These are phyloP conservation scores for Rana temporaria DNA, from an alignment of 2,113 vertebrate genomes.

Conservation along the genomic window DNA sequence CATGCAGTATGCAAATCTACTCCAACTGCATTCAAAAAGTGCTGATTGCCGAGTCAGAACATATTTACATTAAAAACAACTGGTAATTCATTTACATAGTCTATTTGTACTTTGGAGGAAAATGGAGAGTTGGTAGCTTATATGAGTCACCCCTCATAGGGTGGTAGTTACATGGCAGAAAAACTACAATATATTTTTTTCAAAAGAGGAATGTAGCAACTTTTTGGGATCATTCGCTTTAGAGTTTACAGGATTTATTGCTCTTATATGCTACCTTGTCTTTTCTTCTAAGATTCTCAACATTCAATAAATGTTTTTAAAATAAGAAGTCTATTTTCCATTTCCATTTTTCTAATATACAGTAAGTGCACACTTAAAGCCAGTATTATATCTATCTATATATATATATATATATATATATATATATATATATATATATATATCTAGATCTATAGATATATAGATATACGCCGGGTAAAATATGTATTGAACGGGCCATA, in stretches of 20 bases:
- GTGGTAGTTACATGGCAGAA: constrained; percentile 1
- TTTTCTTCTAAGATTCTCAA: no score
- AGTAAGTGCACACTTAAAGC: no score
- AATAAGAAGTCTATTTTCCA: no score
- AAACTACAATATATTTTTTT: not conserved
- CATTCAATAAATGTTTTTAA: no score
- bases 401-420: no score
- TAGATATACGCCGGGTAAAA: no score
- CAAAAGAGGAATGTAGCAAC: not conserved
- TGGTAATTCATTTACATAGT: constrained; percentile 10
- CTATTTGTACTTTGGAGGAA: constrained; percentile 15
- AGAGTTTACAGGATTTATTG: not conserved
- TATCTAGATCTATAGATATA: no score
- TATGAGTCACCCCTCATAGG: constrained; percentile 1
- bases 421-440: no score
- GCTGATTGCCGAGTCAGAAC: constrained; percentile 10
- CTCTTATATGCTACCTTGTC: not conserved
- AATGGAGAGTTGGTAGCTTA: not conserved
- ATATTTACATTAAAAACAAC: constrained; percentile 22
- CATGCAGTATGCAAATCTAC: constrained; percentile 25
- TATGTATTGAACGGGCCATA: no score
- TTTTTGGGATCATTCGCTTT: not conserved
- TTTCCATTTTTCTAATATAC: no score
- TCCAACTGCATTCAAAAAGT: not conserved
- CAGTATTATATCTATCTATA: no score